Evolutionary conservation across 2,113 vertebrate genomes (phyloP).

Genomic region (Acanthisitta chloris): DNA sequence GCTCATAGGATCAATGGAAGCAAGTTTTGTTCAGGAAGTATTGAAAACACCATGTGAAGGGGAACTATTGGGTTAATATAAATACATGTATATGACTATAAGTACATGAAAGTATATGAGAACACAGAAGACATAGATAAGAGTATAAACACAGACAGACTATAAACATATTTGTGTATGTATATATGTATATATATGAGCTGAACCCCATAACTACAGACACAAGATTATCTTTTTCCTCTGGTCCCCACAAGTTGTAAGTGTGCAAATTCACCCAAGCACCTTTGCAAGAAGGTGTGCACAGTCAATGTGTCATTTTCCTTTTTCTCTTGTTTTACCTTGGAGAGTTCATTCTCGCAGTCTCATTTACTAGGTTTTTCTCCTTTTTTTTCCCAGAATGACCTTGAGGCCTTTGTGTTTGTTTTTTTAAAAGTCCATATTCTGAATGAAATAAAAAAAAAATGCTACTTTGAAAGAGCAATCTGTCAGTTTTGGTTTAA

Average conservation of each 20-base stretch:
- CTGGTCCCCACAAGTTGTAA: neutral
- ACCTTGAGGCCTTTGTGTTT: neutral
- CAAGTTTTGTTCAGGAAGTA: neutral
- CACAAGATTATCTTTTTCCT: neutral
- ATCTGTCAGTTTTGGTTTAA: neutral
- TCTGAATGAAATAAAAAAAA: neutral
- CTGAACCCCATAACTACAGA: neutral
- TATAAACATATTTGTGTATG: too few relatives aligned
- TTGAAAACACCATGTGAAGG: neutral
- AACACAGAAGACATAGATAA: neutral
- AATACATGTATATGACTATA: neutral
- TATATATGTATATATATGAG: neutral
- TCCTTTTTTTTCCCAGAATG: neutral
- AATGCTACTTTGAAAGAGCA: neutral
- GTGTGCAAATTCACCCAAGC: neutral
- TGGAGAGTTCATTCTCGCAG: neutral
- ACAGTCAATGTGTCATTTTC: neutral
- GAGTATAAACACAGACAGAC: neutral
- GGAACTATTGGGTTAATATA: neutral
- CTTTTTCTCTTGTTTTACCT: neutral
- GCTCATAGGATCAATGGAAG: neutral
- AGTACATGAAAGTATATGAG: neutral
- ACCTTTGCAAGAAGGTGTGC: neutral
- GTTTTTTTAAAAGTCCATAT: neutral
- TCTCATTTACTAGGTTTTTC: neutral